Base-by-base conservation (phyloP, 2,797 vertebrate genomes). In the Muraenolepis orangiensis region DNA sequence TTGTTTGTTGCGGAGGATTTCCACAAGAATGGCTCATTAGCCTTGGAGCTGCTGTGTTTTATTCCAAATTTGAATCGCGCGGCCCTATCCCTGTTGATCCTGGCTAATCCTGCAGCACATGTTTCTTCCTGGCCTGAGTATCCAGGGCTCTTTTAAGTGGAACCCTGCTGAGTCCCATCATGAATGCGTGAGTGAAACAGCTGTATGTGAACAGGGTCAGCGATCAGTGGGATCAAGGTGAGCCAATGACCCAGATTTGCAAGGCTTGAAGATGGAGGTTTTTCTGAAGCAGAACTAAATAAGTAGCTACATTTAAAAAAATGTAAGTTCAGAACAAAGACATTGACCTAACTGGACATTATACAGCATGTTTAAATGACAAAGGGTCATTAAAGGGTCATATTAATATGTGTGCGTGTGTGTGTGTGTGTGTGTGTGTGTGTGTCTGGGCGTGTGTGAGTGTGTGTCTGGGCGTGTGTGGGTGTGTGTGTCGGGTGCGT, bases 21-120 rank as follows among this genome's bases (percentile, higher is more conserved):
- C 74, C 88, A 89, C 90, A 88, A 87, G 78, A 91, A 74, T 84
- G 89, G 79, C 84, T 90, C 87, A 89, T 91, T 87, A 86, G 85
- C 83, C 87, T 91, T 90, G 78, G 81, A 88, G 85, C 87, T 85
- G 84, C 87, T 84, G 81, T 80, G 77, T 84, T 81, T 74, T 77
- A 75, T 79, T 88, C 79, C 72, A 70, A 84, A 88, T 78, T 82
- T 82, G 82, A 80, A 82, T 80, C 10, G 38, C 72, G 78, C 66
- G 5, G 74, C 75, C 73, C 14, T 16, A 30, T 67, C 30, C 30
- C 30, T 30, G 28, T 67, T 29, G 28, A 18, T 67, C 28, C 57
- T 64, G 57, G 66, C 66, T 67, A 31, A 67, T 29, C 66, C 66
- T 31, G 30, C 28, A 1, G 66, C 77, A 66, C 66, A 57, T 76